Base-by-base conservation (phyloP, 2,113 vertebrate species). In the Toxotes chatareus region DNA sequence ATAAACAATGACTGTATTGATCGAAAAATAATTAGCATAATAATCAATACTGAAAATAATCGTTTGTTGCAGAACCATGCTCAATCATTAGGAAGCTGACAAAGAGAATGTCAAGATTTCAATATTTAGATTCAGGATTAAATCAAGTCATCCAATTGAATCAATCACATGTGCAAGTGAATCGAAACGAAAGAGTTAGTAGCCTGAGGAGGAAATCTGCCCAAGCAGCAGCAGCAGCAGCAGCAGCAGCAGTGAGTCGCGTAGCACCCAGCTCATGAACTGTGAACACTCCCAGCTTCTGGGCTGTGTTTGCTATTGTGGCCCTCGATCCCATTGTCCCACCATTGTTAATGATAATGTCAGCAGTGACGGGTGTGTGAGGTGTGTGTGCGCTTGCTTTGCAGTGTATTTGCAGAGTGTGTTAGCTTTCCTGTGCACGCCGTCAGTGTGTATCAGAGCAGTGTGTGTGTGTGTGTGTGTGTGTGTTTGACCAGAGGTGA, bases 311-410 rank as follows among this genome's bases (percentile, higher is more conserved):
- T 91, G 85, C 84, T 87, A 72, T 80, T 69, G 80, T 83, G 84
- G 81, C 90, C 86, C 82, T 44, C 36, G 73, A 79, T 76, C 88
- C 83, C 89, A 79, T 86, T 85, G 83, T 79, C 84, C 86, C 83
- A 73, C 69, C 82, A 73, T 89, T 87, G 90, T 89, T 91, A 88
- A 92, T 89, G 89, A 89, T 92, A 91, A 91, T 88, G 91, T 93
- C 89, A 90, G 76, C 60, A 2, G 64, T 83, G 84, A 88, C 42
- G 63, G 82, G 74, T 76, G 84, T 70, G 81, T 47, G 32, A 66
- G 80, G 70, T 12, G 53, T 21, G 67, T 65, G 65, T 57, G 57
- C 19, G 36, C 36, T 38, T 77, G 69, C 46, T 12, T 56, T 56
- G 10, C 61, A 66, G 79, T 84, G 67, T 67, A 27, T 79, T 62